Evolutionary conservation across 2,113 vertebrate genomes (phyloP), one percentile per base, ranked within the genome.

Genomic region (Taxidea taxus): DNA sequence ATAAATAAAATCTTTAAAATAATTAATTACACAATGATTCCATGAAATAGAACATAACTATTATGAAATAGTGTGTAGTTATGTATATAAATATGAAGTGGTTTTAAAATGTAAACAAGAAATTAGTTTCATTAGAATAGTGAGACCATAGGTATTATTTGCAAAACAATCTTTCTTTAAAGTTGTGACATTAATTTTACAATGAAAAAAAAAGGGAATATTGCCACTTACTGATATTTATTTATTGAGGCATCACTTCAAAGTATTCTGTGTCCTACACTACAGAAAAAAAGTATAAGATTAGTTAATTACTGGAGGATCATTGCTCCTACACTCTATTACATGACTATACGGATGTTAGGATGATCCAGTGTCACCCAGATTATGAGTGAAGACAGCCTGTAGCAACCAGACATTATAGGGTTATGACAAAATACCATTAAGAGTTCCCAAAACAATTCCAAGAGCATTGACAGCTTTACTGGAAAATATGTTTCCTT

Each of bases 401-500:
- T 60, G 12, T 60, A 27, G 21, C 23, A 91, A 74, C 16, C 60
- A 66, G 49, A 60, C 47, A 90, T 44, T 62, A 62, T 13, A 56
- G 37, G 21, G 20, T 90, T 90, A 34, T 78, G 62, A 87, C 44
- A 91, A 87, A 85, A 88, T 31, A 93, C 31, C 31, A n/a, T 27
- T 37, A n/a, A 86, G 21, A 39, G 4, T 56, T 85, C n/a, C 9
- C 85, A 39, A 89, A 95, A 89, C 18, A 75, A n/a, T 58, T 95
- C 23, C 86, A 93, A 82, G 13, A 87, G 25, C 34, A 44, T 4
- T 85, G 66, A 91, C 20, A 62, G 10, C 29, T 93, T 80, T 68
- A 84, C 62, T 84, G 31, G 66, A 87, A 93, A 93, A 64, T 49
- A 82, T 78, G 51, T 39, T 82, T 83, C 80, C 58, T 94, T 70